These are phyloP conservation scores for Polyergus mexicanus DNA, from an alignment of 1,140 invertebrate species.

Conservation along the genomic window DNA sequence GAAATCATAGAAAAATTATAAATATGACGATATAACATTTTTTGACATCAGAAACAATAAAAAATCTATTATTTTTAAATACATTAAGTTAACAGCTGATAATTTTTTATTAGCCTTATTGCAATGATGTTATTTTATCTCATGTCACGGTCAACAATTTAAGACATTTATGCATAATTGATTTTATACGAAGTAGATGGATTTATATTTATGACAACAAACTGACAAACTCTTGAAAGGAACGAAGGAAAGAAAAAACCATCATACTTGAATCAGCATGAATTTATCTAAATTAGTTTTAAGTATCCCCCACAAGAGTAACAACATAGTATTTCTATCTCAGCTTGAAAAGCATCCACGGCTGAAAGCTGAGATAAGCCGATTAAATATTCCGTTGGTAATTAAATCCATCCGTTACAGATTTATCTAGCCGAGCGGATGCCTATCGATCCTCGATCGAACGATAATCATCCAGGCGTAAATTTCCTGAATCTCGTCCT, in stretches of 20 bases:
- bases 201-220: background rate
- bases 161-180: background rate
- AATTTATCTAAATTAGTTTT: background rate
- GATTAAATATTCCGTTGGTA: constrained; percentile 60
- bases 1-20: background rate
- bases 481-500: constrained; percentile 61
- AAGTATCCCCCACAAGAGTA: constrained; percentile 19
- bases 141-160: no score
- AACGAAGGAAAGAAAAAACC: background rate
- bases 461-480: constrained; percentile 63
- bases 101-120: background rate
- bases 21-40: background rate
- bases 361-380: constrained; percentile 29
- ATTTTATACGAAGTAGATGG: background rate
- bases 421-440: constrained; percentile 56
- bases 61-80: background rate
- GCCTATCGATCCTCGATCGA: constrained; percentile 58
- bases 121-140: no score
- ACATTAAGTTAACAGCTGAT: background rate
- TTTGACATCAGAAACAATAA: background rate
- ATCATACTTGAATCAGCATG: background rate
- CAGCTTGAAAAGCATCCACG: background rate
- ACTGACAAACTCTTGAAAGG: background rate
- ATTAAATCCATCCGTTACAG: constrained; percentile 59
- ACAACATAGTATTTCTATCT: constrained; percentile 37